Conservation (phyloP, 2,797 vertebrate species). For the Sardinella longiceps region DNA sequence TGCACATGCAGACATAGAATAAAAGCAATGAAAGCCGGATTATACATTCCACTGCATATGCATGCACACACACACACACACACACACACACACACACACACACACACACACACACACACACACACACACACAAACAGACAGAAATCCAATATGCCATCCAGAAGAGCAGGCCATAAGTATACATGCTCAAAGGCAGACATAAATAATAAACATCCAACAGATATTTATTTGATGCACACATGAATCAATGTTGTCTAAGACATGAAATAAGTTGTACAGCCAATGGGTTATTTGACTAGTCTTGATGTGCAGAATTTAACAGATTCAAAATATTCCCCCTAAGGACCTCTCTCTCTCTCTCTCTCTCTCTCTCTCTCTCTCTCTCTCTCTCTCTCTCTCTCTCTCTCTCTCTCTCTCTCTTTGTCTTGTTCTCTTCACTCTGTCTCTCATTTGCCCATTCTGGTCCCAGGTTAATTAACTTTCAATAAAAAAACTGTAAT, state of each 20-base stretch:
- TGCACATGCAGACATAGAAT: neutral
- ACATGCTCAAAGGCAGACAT: neutral
- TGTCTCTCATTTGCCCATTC: neutral
- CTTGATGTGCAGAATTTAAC: neutral
- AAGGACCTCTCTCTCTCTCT: neutral
- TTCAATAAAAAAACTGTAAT: constrained; percentile 8
- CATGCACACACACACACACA: constrained; percentile 15
- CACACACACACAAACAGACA: neutral
- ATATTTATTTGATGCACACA: neutral
- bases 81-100: neutral
- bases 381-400: neutral
- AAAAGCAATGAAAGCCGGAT: no score
- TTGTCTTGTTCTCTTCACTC: neutral
- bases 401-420: neutral
- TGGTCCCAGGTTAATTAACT: constrained; percentile 19
- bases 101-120: neutral
- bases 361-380: neutral
- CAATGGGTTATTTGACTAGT: neutral
- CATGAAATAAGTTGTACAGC: neutral
- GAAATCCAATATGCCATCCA: constrained; percentile 1
- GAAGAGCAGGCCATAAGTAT: neutral
- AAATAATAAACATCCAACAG: neutral
- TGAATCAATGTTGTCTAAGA: neutral
- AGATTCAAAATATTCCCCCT: neutral
- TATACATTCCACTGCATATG: neutral